Evolutionary conservation across 2,797 vertebrate species (phyloP).

Genomic region (Gila robusta): DNA sequence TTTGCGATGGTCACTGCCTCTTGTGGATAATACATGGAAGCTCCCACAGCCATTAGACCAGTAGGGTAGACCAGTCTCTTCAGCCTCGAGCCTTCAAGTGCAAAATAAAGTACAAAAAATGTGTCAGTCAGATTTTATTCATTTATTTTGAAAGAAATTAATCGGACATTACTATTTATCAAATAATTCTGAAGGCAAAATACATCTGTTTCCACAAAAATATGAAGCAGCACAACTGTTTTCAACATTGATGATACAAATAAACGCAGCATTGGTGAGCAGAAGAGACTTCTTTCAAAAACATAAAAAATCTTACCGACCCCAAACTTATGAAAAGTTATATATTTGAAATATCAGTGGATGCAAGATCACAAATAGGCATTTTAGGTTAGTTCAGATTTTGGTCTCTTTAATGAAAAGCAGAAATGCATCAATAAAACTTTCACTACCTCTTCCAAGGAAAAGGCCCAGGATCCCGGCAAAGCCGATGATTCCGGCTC

Average conservation of each 20-base stretch:
- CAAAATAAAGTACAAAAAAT: neutral
- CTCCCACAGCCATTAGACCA: conserved; percentile 82
- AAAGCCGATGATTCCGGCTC: conserved; percentile 90
- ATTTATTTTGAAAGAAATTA: neutral
- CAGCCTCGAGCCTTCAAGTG: conserved; percentile 84
- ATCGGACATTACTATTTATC: neutral
- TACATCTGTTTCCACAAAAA: neutral
- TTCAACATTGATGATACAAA: too few species aligned
- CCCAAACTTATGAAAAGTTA: neutral
- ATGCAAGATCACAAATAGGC: neutral
- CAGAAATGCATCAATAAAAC: neutral
- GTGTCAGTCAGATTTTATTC: neutral
- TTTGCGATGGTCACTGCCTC: conserved; percentile 76
- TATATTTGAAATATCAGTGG: neutral
- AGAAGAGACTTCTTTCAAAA: neutral
- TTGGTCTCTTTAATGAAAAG: neutral
- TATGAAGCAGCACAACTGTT: too few species aligned
- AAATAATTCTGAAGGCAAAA: neutral
- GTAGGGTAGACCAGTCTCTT: conserved; percentile 90
- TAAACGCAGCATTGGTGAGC: too few species aligned
- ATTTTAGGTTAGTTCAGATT: neutral
- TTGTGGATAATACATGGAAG: conserved; percentile 93
- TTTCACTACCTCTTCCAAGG: conserved; percentile 83
- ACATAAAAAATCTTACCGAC: neutral
- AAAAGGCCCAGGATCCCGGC: conserved; percentile 90